Percentiles rank a stretch among this genome's conserved stretches.
Evolutionary conservation across 2,797 vertebrate species (phyloP).

Genomic region (Hyperoplus immaculatus): DNA sequence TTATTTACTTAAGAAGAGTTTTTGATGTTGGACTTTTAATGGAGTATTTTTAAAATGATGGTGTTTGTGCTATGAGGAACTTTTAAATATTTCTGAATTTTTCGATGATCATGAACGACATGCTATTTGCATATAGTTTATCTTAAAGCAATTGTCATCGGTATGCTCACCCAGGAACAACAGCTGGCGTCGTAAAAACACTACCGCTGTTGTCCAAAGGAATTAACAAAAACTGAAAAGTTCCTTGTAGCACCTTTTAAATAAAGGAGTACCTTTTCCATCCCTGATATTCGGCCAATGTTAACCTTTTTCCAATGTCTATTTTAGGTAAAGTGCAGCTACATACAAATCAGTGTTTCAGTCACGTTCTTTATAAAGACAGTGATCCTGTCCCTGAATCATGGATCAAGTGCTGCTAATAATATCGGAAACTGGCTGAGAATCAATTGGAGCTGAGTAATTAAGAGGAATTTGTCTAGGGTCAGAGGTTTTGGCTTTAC

Average conservation of each 20-base stretch:
- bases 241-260: too few species aligned
- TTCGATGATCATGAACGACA: too few species aligned
- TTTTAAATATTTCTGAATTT: too few species aligned
- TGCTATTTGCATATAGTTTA: too few species aligned
- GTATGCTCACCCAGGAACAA: too few species aligned
- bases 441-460: slow-evolving; percentile 42
- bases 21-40: not conserved
- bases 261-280: not conserved
- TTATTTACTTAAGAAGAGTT: not conserved
- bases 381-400: not conserved
- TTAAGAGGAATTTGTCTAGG: slow-evolving; percentile 43
- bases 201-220: too few species aligned
- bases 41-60: not conserved
- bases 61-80: not conserved
- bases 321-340: not conserved
- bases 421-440: slow-evolving; percentile 16
- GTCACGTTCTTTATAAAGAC: slow-evolving; percentile 15
- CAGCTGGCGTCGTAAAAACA: too few species aligned
- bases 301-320: not conserved
- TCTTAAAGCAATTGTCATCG: too few species aligned
- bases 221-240: too few species aligned
- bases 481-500: slow-evolving; percentile 33
- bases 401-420: slow-evolving; percentile 14
- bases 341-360: not conserved
- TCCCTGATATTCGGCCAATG: not conserved